Base-by-base conservation (phyloP, 92 coral and sea anemone species). In the Palythoa heliodiscus region DNA sequence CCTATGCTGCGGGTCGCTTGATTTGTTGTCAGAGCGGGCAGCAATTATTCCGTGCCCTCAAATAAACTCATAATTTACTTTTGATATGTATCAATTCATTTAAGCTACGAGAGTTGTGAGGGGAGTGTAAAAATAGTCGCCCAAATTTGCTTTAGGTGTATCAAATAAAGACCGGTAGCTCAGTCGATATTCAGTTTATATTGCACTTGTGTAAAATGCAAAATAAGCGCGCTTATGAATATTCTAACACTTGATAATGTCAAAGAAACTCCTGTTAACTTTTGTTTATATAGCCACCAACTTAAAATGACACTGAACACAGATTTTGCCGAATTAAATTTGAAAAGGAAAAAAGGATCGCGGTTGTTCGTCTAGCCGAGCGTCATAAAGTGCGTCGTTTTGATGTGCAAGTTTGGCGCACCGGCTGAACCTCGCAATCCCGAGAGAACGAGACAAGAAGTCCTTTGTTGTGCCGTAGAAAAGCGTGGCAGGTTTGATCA, bases 1-100 rank as follows among this genome's bases (percentile, higher is more conserved):
- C 74, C 72, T 78, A 81, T 81, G 70, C 66, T 82, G 86, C 88
- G 87, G 89, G 89, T 78, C 52, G 87, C 70, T 86, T 69, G 90
- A 52, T 86, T 57, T 63, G 69, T 47, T 64, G 54, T 57, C 58
- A 67, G 91, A 79, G 25, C 88, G 86, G 86, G 89, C 92, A 78
- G 87, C 95, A 94, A 90, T 94, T 94, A 94, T 89, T 69, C 63
- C 71, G 55, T 70, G 84, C 92, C 90, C 75, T 77, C 93, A 94
- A 94, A 94, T 92, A 94, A 86, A 88, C 87, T 84, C 92, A 78
- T 88, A 71, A 90, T 94, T 87, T 85, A 90, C 87, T 78, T 87
- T 89, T 87, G 87, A 92, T 90, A 63, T 93, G 89, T 89, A 82
- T 93, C 92, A 89, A 92, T 92, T 93, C 90, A 92, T 93, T 89